Base-by-base conservation (phyloP, 2,797 vertebrate genomes). In the Acanthurus tractus region DNA sequence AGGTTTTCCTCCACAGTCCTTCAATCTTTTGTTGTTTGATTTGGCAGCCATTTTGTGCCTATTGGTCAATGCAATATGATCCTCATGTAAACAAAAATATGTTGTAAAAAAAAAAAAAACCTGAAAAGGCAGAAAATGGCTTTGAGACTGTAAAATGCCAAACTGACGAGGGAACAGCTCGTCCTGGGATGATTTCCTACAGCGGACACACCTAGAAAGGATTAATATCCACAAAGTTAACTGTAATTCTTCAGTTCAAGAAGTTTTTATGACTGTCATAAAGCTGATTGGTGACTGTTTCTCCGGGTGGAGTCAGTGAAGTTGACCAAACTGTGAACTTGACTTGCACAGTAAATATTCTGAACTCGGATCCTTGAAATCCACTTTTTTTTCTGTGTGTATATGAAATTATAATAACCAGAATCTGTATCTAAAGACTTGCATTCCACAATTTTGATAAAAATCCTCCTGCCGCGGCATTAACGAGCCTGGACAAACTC, bases 1-100 rank as follows among this genome's bases (percentile, higher is more conserved):
- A 78, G 48, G 77, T 83, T 83, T 86, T 74, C 67, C 56, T 71
- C 38, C 22, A n/a, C 9, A 53, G 23, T 11, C 59, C 23, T 55
- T 59, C 44, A 52, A 34, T 22, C 48, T 54, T 42, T 59, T 74
- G 61, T 58, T 70, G 13, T 69, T 61, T 75, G 22, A 58, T 65
- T 70, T 81, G 65, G 82, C 64, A 34, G 68, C 79, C 76, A 81
- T 85, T 83, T 80, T 78, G 48, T 69, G 69, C 23, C 42, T 15
- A 67, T 45, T 64, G 18, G 23, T 63, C 61, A 29, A 11, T 7
- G 9, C 14, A 9, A 55, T 44, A 23, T 38, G 58, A 66, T 56
- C 22, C 7, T 38, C 34, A 6, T 22, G 54, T 65, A 10, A 66
- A 42, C 61, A 57, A 57, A 59, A 61, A 49, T 6, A 25, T 8